Base-by-base conservation (phyloP, 2,113 vertebrate species). In the Indri indri region DNA sequence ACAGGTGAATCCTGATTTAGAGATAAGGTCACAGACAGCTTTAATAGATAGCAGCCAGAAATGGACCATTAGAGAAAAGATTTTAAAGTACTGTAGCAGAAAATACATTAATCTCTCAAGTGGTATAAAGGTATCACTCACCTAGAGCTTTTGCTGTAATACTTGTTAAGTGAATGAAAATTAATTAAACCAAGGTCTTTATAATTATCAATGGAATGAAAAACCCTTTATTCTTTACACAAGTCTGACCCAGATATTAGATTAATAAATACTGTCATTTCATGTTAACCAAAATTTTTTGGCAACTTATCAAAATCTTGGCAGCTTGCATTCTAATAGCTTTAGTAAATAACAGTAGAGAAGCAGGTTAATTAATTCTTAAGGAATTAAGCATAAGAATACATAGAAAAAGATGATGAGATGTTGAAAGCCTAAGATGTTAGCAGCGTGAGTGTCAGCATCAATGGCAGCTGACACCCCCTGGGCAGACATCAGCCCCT, bases 151-250 rank as follows among this genome's bases (percentile, higher is more conserved):
- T 80, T 32, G 34, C 68, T 76, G 34, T 74, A 89, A 80, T 71
- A 45, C 45, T 66, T 61, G n/a, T 68, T 71, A 95, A 86, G 23
- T 74, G 50, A 88, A 84, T 87, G 40, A 87, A 79, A 86, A 82
- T 22, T 87, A 68, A 90, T 77, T 71, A 68, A 91, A 66, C 7
- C 11, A 10, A 77, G 16, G 2, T n/a, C 68, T 91, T 70, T 93
- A 65, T 40, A 86, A 85, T 79, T 88, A 37, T 42, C 65, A 70
- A 0, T 70, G 59, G 80, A 65, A 82, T 52, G 45, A 91, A 89
- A 80, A 45, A 90, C 13, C 17, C 90, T 71, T 73, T 65, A 57
- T n/a, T 95, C 22, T 71, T 86, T 63, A 73, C 2, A 42, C 20
- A 87, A 13, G 8, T 77, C n/a, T 91, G 45, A 61, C 9, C 63